phyloP scores from a whole-genome alignment of 1,140 invertebrate species.

The Neodiprion lecontei region DNA sequence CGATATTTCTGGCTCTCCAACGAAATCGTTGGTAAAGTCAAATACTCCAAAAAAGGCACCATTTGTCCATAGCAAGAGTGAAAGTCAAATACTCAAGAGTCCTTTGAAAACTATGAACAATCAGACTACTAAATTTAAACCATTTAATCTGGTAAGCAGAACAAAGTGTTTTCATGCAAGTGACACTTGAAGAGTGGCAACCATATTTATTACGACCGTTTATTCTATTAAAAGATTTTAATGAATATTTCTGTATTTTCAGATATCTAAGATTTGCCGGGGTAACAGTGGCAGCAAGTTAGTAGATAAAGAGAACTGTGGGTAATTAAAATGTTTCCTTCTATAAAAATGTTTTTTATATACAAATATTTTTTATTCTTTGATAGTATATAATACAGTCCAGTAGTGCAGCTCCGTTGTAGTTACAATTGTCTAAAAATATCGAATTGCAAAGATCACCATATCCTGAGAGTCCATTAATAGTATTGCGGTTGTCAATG shows the following conservation, averaged over 20 bases:
- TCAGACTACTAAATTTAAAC: constrained; percentile 35
- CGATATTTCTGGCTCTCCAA: constrained; percentile 6
- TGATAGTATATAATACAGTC: not conserved
- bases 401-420: not conserved
- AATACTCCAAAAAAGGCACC: constrained; percentile 24
- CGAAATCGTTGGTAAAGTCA: not conserved
- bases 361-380: not conserved
- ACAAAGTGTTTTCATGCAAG: not conserved
- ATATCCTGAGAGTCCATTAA: no score
- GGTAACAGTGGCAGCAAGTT: constrained; percentile 21
- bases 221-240: no score
- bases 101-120: constrained; percentile 40
- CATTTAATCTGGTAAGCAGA: constrained; percentile 39
- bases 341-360: constrained; percentile 10
- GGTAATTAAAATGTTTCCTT: not conserved
- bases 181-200: not conserved
- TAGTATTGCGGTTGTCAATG: not conserved
- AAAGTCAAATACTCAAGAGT: constrained; percentile 24
- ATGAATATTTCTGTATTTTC: not conserved
- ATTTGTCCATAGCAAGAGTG: constrained; percentile 15
- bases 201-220: not conserved
- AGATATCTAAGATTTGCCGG: constrained; percentile 36
- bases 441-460: no score
- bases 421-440: not conserved
- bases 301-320: constrained; percentile 38